phyloP scores from a whole-genome alignment of 2,797 vertebrate genomes.

The Aulostomus chinensis region DNA sequence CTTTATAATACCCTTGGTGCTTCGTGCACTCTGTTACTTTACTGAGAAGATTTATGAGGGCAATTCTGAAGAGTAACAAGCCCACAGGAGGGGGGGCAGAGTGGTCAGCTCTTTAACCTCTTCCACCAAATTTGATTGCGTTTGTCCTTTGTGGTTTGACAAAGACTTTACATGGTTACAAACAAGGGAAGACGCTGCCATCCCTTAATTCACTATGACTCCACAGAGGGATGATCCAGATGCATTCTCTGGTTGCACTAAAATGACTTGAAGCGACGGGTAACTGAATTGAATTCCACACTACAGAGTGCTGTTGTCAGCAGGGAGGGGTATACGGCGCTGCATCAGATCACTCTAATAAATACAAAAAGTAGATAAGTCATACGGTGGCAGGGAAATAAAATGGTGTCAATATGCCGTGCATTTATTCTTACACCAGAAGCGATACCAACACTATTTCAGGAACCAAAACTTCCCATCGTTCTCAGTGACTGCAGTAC shows the following conservation, averaged over 20 bases:
- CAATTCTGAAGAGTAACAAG: slow-evolving; percentile 79
- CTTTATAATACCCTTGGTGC: slow-evolving; percentile 76
- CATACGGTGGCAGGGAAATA: slow-evolving; percentile 59
- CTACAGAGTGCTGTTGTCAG: slow-evolving; percentile 67
- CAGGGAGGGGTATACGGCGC: slow-evolving; percentile 46
- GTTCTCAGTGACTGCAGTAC: slow-evolving; percentile 20
- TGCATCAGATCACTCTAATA: slow-evolving; percentile 62
- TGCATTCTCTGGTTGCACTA: slow-evolving; percentile 47
- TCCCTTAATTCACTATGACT: slow-evolving; percentile 61
- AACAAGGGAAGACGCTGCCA: slow-evolving; percentile 57
- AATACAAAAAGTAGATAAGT: slow-evolving; percentile 68
- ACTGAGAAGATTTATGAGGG: slow-evolving; percentile 77
- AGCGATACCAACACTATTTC: slow-evolving; percentile 20
- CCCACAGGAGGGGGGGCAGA: slow-evolving; percentile 54
- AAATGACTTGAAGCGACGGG: slow-evolving; percentile 54
- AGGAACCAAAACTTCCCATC: slow-evolving; percentile 39
- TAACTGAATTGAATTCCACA: slow-evolving; percentile 67
- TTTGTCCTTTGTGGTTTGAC: slow-evolving; percentile 76
- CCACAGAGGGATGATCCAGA: slow-evolving; percentile 42
- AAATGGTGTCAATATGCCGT: slow-evolving; percentile 59
- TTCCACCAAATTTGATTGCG: slow-evolving; percentile 78
- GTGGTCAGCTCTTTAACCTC: slow-evolving; percentile 75
- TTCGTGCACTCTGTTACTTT: slow-evolving; percentile 67
- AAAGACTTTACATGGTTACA: slow-evolving; percentile 57
- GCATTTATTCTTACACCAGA: slow-evolving; percentile 33